These are phyloP conservation scores for Mesorhabditis spiculigera DNA, from an alignment of 2,888 invertebrate species.

Conservation along the genomic window DNA sequence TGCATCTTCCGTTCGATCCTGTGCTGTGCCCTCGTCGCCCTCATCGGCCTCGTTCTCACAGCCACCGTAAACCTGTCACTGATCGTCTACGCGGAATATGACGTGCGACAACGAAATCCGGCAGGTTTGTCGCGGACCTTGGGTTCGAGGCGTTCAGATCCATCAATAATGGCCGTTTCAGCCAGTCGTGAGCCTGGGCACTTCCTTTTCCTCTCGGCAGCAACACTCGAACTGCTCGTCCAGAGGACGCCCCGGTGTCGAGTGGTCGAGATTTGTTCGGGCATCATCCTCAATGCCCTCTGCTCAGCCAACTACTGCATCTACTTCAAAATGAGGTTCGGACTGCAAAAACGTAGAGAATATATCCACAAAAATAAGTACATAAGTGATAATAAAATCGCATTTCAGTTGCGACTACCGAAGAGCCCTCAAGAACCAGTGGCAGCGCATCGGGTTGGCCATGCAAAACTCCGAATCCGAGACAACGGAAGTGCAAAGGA, in stretches of 20 bases:
- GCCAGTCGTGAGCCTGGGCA: background rate
- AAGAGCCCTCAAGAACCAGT: background rate
- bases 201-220: background rate
- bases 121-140: background rate
- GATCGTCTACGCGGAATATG: background rate
- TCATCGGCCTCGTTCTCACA: background rate
- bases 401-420: constrained; percentile 2
- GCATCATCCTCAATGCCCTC: constrained; percentile 1
- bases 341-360: background rate
- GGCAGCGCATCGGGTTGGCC: background rate
- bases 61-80: background rate
- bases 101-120: background rate
- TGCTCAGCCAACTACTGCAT: background rate
- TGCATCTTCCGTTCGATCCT: constrained; percentile 1
- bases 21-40: background rate
- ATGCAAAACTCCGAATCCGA: background rate
- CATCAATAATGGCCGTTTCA: background rate
- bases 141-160: background rate
- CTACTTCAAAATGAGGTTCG: background rate
- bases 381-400: background rate
- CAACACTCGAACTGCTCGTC: background rate
- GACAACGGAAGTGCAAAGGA: background rate
- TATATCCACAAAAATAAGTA: too few relatives aligned
- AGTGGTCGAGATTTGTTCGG: background rate
- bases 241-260: background rate